A percentile compares a stretch with the other conserved stretches of the same genome.
These are phyloP conservation scores for Montipora capitata DNA, from an alignment of 92 coral and sea anemone genomes.

Conservation along the genomic window DNA sequence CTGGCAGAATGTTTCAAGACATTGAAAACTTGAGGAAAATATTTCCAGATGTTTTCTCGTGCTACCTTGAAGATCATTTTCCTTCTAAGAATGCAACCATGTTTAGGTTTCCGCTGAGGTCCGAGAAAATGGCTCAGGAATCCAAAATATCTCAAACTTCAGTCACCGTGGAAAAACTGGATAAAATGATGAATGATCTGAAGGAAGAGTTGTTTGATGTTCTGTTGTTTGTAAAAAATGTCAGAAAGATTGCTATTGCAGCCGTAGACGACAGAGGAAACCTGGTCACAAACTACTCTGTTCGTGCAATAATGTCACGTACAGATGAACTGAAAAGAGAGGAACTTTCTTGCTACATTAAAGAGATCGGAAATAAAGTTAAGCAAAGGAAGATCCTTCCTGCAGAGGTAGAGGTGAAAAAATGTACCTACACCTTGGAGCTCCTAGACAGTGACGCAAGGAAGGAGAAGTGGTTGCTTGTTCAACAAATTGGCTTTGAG, in stretches of 20 bases:
- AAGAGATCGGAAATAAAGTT: conserved; percentile 16
- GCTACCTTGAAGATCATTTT: conserved; percentile 81
- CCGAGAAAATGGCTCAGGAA: conserved; percentile 56
- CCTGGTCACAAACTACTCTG: conserved; percentile 50
- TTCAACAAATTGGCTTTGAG: conserved; percentile 77
- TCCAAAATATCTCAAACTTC: conserved; percentile 40
- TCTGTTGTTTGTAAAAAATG: conserved; percentile 85
- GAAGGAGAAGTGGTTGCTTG: conserved; percentile 67
- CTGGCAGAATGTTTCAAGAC: conserved; percentile 74
- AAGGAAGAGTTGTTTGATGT: conserved; percentile 76
- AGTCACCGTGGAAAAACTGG: conserved; percentile 30
- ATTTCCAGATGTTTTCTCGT: conserved; percentile 79
- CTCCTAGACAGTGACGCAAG: conserved; percentile 53
- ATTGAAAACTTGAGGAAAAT: conserved; percentile 45
- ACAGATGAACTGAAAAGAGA: conserved; percentile 63
- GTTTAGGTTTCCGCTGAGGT: conserved; percentile 83
- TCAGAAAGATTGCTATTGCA: conserved; percentile 72
- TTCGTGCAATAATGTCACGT: conserved; percentile 41
- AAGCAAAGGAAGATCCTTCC: conserved; percentile 27
- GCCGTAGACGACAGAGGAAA: conserved; percentile 60
- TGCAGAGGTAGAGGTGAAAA: conserved; percentile 17
- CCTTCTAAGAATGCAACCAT: conserved; percentile 73
- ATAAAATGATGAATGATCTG: conserved; percentile 67
- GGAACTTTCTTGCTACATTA: conserved; percentile 46
- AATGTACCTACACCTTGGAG: conserved; percentile 59